Conservation (phyloP, 2,113 vertebrate species). For the Gracilinanus agilis region DNA sequence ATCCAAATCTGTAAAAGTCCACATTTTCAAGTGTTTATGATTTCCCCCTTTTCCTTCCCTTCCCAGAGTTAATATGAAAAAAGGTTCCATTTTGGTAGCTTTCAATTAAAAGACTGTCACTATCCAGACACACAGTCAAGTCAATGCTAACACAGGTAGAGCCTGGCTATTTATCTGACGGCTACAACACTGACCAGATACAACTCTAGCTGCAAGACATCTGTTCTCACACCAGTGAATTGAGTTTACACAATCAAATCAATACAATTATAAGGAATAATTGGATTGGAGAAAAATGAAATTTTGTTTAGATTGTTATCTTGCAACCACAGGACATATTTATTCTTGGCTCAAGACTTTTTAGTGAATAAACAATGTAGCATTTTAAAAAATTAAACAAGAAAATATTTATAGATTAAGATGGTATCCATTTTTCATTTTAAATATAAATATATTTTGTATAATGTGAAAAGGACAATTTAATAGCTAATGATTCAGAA, state of each 20-base stretch:
- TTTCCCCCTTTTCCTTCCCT: background rate
- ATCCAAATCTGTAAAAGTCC: background rate
- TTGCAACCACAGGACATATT: background rate
- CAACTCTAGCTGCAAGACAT: background rate
- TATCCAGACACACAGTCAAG: background rate
- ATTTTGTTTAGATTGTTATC: background rate
- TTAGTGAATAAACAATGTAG: constrained; percentile 22
- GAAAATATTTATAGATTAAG: constrained; percentile 31
- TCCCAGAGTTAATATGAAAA: background rate
- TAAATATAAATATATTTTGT: constrained; percentile 41
- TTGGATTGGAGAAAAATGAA: background rate
- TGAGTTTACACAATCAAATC: background rate
- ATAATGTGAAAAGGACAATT: constrained; percentile 37
- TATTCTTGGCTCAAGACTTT: background rate
- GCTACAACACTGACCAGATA: background rate
- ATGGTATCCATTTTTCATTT: background rate
- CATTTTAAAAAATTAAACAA: constrained; percentile 20
- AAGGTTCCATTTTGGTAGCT: background rate
- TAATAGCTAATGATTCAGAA: constrained; percentile 54
- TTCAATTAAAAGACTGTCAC: background rate
- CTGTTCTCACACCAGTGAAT: background rate
- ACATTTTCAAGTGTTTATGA: background rate
- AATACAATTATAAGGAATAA: background rate
- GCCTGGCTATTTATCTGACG: background rate
- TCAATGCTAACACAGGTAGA: background rate